phyloP scores from a whole-genome alignment of 92 coral and sea anemone species.

The Parazoanthus atlanticus region DNA sequence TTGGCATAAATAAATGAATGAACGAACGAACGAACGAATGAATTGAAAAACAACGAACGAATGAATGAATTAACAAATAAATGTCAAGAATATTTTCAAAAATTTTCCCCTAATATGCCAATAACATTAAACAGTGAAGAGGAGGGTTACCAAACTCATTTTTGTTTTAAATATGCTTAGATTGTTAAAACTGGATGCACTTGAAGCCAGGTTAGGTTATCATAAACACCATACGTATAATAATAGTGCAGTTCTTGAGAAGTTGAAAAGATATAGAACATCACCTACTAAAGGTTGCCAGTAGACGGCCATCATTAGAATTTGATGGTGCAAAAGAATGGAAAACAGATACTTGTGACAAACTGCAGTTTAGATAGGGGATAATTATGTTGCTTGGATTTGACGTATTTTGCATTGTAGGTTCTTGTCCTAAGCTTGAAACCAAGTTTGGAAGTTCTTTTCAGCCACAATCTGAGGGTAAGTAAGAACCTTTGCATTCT shows the following conservation, averaged over 20 bases:
- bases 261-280: too few species aligned
- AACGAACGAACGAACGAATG: too few species aligned
- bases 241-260: too few species aligned
- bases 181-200: background rate
- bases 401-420: conserved; percentile 36
- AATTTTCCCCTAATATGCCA: background rate
- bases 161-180: background rate
- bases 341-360: too few species aligned
- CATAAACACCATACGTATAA: too few species aligned
- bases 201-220: background rate
- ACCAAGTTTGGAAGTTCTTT: conserved; percentile 87
- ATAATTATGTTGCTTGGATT: background rate
- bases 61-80: too few species aligned
- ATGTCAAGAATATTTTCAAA: background rate
- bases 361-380: too few species aligned
- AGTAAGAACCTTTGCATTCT: background rate
- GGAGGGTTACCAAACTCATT: background rate
- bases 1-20: too few species aligned
- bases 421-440: conserved; percentile 84
- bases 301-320: too few species aligned
- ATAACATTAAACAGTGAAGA: background rate
- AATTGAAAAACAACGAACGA: too few species aligned
- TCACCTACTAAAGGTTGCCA: too few species aligned
- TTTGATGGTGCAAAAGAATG: too few species aligned
- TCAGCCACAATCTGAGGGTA: conserved; percentile 85